Conservation (phyloP, 2,797 vertebrate species). For the Cetoscarus ocellatus region DNA sequence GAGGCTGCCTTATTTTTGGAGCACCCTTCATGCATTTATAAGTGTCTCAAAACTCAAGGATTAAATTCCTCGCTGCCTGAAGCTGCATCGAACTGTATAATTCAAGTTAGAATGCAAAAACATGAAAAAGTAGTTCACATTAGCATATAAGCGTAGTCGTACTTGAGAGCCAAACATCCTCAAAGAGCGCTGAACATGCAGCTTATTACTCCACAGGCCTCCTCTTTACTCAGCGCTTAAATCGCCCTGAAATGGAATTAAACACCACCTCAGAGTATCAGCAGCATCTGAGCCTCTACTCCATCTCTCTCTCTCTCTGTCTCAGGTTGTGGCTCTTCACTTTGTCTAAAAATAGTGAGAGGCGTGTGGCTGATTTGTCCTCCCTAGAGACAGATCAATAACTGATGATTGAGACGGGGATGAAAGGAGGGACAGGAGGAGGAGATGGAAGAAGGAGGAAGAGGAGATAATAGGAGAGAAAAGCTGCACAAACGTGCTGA, state of each 20-base stretch:
- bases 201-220: constrained; percentile 19
- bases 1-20: constrained; percentile 32
- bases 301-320: constrained; percentile 18
- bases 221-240: constrained; percentile 1
- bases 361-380: constrained; percentile 43
- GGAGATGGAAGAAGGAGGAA: constrained; percentile 14
- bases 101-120: not conserved
- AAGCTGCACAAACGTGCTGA: constrained; percentile 6
- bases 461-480: not conserved
- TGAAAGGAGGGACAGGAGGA: constrained; percentile 21
- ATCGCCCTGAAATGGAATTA: constrained; percentile 27
- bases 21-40: constrained; percentile 54
- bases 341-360: constrained; percentile 65
- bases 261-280: constrained; percentile 3
- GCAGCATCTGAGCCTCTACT: constrained; percentile 12
- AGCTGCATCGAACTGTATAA: not conserved
- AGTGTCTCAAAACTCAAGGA: not conserved
- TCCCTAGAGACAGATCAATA: constrained; percentile 74
- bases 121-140: not conserved
- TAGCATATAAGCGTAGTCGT: not conserved
- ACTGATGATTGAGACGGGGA: constrained; percentile 52
- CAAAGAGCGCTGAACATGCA: constrained; percentile 2
- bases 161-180: constrained; percentile 1
- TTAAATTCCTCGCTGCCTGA: not conserved
- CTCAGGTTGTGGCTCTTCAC: constrained; percentile 36